Conservation (phyloP, 2,888 invertebrate genomes). For the Aspidiotus destructor region DNA sequence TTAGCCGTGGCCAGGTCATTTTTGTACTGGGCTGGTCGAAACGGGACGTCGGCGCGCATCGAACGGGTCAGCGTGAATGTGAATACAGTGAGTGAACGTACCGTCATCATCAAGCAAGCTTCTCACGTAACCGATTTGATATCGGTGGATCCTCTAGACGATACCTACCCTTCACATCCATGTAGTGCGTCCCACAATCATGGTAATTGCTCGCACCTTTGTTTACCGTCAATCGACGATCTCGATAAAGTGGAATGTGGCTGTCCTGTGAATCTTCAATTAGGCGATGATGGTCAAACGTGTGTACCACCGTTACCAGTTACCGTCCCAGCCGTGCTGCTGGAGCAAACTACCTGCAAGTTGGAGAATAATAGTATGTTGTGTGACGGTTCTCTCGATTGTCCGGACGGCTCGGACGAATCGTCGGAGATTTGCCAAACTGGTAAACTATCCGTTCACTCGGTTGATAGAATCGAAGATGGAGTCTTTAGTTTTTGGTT, state of each 20-base stretch:
- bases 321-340: slow-evolving; percentile 53
- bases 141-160: slow-evolving; percentile 43
- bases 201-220: slow-evolving; percentile 60
- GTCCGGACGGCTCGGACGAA: slow-evolving; percentile 74
- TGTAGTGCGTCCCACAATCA: slow-evolving; percentile 50
- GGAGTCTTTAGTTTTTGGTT: too few relatives aligned
- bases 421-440: neutral
- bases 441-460: too few relatives aligned
- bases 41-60: slow-evolving; percentile 55
- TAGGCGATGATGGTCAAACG: slow-evolving; percentile 44
- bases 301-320: slow-evolving; percentile 62
- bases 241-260: slow-evolving; percentile 65
- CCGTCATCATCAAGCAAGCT: slow-evolving; percentile 50
- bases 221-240: slow-evolving; percentile 53
- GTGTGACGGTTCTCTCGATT: slow-evolving; percentile 69
- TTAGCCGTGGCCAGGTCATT: slow-evolving; percentile 59
- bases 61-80: slow-evolving; percentile 58
- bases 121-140: slow-evolving; percentile 56
- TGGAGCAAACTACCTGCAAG: slow-evolving; percentile 50
- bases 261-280: slow-evolving; percentile 60
- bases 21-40: slow-evolving; percentile 71
- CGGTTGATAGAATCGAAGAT: too few relatives aligned
- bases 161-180: slow-evolving; percentile 47
- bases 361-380: slow-evolving; percentile 49
- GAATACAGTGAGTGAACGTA: slow-evolving; percentile 52